These are phyloP conservation scores for Muscina levida DNA, from an alignment of 2,888 invertebrate genomes.

Conservation along the genomic window DNA sequence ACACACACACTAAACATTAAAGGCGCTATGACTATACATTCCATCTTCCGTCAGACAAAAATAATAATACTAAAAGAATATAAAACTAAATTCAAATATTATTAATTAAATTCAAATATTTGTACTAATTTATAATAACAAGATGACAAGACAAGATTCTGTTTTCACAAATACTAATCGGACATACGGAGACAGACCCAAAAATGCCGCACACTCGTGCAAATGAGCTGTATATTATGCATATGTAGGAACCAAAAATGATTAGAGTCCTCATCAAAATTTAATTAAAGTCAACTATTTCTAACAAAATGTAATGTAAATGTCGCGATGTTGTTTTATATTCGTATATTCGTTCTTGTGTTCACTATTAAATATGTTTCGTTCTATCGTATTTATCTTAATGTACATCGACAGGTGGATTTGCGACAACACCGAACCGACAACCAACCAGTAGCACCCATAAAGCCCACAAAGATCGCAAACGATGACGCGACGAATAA, in stretches of 20 bases:
- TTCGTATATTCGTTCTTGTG: too few species aligned
- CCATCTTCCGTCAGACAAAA: constrained; percentile 1
- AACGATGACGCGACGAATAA: too few species aligned
- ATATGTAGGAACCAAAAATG: constrained; percentile 18
- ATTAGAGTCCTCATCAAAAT: constrained; percentile 54
- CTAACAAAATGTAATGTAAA: constrained; percentile 34
- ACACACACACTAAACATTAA: background rate
- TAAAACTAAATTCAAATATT: constrained; percentile 36
- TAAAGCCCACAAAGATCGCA: background rate
- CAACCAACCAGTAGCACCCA: background rate
- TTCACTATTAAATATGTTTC: constrained; percentile 26
- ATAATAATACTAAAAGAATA: constrained; percentile 2
- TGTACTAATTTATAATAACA: constrained; percentile 58
- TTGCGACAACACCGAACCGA: constrained; percentile 41
- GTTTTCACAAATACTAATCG: background rate
- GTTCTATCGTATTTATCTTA: constrained; percentile 58
- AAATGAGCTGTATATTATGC: background rate
- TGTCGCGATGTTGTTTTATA: constrained; percentile 22
- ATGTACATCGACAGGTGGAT: constrained; percentile 69
- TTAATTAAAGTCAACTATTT: constrained; percentile 56
- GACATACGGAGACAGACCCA: background rate
- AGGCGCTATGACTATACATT: background rate
- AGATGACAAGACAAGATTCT: constrained; percentile 45
- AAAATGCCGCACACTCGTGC: background rate
- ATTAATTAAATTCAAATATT: constrained; percentile 49